Percentiles rank a stretch among this genome's conserved stretches.
Evolutionary conservation across 1,140 invertebrate genomes (phyloP).

Genomic region (Pseudobourletiella spinata): DNA sequence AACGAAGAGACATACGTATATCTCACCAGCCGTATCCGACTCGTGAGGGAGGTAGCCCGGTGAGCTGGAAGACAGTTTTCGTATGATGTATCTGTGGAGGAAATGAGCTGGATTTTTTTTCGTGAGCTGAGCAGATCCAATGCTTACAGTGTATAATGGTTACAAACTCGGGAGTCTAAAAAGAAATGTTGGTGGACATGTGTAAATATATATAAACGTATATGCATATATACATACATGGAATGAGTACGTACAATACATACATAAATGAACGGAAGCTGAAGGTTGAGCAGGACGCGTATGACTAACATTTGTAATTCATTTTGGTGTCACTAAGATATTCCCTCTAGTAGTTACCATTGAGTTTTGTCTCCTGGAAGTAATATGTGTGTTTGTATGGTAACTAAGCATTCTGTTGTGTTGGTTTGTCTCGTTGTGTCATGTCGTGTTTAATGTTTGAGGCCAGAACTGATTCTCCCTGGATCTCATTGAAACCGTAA

Average conservation of each 20-base stretch:
- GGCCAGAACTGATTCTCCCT: neutral
- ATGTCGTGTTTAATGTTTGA: slow-evolving; percentile 5
- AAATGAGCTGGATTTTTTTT: slow-evolving; percentile 11
- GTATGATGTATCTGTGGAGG: slow-evolving; percentile 9
- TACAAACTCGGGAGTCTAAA: neutral
- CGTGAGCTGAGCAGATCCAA: neutral
- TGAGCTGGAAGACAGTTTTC: neutral
- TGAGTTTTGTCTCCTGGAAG: neutral
- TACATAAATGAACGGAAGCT: neutral
- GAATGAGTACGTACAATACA: too few relatives aligned
- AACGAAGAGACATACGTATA: too few relatives aligned
- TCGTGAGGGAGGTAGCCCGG: too few relatives aligned
- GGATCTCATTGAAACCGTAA: slow-evolving; percentile 2
- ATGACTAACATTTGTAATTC: neutral
- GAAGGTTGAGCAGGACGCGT: too few relatives aligned
- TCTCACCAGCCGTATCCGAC: too few relatives aligned
- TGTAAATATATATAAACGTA: neutral
- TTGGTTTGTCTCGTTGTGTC: neutral
- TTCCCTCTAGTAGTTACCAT: neutral
- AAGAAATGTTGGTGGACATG: neutral
- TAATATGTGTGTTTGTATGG: too few relatives aligned
- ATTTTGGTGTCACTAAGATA: neutral
- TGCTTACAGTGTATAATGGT: slow-evolving; percentile 3
- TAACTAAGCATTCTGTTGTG: neutral
- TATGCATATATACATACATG: too few relatives aligned